phyloP scores from a whole-genome alignment of 2,113 vertebrate species.

The Nothobranchius furzeri region DNA sequence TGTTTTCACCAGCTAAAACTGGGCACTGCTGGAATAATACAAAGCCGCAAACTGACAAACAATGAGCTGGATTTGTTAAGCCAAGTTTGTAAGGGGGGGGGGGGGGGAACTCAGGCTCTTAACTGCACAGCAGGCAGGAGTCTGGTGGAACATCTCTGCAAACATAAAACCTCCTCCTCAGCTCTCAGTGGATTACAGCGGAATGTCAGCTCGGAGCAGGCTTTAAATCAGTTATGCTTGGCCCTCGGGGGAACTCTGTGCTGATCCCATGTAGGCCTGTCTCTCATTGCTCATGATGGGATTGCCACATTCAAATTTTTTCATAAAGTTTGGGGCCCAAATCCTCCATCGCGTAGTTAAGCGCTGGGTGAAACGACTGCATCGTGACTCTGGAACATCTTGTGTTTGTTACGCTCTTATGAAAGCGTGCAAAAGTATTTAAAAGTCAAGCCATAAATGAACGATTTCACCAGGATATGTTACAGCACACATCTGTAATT shows the following conservation, averaged over 20 bases:
- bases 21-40: conserved; percentile 53
- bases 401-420: conserved; percentile 4
- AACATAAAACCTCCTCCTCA: conserved; percentile 74
- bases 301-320: conserved; percentile 70
- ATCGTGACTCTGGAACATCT: conserved; percentile 32
- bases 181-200: conserved; percentile 78
- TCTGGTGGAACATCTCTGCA: conserved; percentile 74
- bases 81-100: conserved; percentile 4
- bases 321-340: conserved; percentile 48
- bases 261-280: conserved; percentile 73
- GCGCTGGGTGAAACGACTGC: conserved; percentile 30
- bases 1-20: conserved; percentile 50
- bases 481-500: conserved; percentile 10
- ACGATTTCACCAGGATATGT: not conserved
- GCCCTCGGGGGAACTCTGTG: conserved; percentile 70
- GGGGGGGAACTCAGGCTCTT: conserved; percentile 8
- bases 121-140: conserved; percentile 47
- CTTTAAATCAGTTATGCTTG: conserved; percentile 79
- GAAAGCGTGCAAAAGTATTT: not conserved
- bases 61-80: conserved; percentile 48
- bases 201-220: conserved; percentile 77
- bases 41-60: conserved; percentile 51
- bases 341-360: conserved; percentile 45
- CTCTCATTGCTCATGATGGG: conserved; percentile 73
- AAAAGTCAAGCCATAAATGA: not conserved